Percentiles rank a stretch among this genome's conserved stretches.
Conservation (phyloP, 2,113 vertebrate species). For the Tichodroma muraria region DNA sequence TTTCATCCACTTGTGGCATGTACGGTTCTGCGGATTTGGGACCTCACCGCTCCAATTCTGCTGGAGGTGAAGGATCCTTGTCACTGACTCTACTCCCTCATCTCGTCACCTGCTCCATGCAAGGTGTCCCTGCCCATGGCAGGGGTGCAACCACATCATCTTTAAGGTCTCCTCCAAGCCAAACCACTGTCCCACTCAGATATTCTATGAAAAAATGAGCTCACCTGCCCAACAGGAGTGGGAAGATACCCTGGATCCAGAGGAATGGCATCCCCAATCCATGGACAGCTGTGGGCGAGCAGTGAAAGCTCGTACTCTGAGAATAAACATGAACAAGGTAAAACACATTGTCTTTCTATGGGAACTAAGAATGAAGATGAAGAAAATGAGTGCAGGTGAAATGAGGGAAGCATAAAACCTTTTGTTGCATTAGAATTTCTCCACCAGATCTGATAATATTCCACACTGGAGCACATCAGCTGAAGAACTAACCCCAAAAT, state of each 20-base stretch:
- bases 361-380: background rate
- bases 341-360: rapidly evolving
- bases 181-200: rapidly evolving
- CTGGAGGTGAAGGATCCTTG: background rate
- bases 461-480: background rate
- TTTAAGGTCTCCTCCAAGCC: background rate
- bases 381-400: background rate
- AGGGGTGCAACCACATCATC: rapidly evolving
- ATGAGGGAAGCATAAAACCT: background rate
- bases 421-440: background rate
- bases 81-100: background rate
- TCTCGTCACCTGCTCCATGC: background rate
- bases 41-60: too few species aligned
- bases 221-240: background rate
- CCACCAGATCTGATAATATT: rapidly evolving
- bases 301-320: background rate
- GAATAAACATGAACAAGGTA: background rate
- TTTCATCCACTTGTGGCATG: background rate
- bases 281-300: rapidly evolving
- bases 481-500: background rate
- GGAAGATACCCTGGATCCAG: rapidly evolving
- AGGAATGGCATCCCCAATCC: background rate
- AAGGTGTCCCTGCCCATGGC: background rate
- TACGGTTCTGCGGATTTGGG: background rate
- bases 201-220: rapidly evolving